These are phyloP conservation scores for Drosophila macrospina DNA, from an alignment of 2,888 invertebrate genomes.

Conservation along the genomic window DNA sequence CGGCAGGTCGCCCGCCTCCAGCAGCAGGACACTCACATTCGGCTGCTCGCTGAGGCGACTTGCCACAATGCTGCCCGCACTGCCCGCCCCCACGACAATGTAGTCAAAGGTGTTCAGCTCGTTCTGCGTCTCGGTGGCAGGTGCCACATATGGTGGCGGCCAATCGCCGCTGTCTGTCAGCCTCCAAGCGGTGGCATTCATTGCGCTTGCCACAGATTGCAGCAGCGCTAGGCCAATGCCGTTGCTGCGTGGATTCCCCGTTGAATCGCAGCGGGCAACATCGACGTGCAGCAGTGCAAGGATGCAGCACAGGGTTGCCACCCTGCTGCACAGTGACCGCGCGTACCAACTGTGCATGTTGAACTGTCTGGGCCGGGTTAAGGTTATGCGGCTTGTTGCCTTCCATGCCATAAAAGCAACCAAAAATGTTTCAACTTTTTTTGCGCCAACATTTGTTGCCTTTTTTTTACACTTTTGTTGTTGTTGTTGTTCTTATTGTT, in stretches of 20 bases:
- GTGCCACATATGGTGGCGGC: conserved; percentile 81
- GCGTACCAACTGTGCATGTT: conserved; percentile 30
- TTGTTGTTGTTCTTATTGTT: not conserved
- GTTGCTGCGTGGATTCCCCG: conserved; percentile 32
- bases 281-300: not conserved
- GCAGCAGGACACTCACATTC: conserved; percentile 90
- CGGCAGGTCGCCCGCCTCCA: conserved; percentile 91
- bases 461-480: not conserved
- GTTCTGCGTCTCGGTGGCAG: not conserved
- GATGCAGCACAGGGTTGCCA: conserved; percentile 14
- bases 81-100: conserved; percentile 87
- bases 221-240: conserved; percentile 61
- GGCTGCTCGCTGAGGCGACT: conserved; percentile 90
- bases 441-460: not conserved
- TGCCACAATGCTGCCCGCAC: conserved; percentile 88
- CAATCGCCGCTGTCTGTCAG: conserved; percentile 86
- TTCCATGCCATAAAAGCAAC: not conserved
- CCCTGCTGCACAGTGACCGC: not conserved
- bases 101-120: conserved; percentile 86
- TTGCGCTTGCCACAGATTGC: conserved; percentile 45
- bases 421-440: conserved; percentile 12
- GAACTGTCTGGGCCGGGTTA: conserved; percentile 26
- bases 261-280: not conserved
- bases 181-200: conserved; percentile 83
- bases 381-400: conserved; percentile 5